These are phyloP conservation scores for Amphipoea oculea DNA, from an alignment of 2,888 invertebrate species.

Conservation along the genomic window DNA sequence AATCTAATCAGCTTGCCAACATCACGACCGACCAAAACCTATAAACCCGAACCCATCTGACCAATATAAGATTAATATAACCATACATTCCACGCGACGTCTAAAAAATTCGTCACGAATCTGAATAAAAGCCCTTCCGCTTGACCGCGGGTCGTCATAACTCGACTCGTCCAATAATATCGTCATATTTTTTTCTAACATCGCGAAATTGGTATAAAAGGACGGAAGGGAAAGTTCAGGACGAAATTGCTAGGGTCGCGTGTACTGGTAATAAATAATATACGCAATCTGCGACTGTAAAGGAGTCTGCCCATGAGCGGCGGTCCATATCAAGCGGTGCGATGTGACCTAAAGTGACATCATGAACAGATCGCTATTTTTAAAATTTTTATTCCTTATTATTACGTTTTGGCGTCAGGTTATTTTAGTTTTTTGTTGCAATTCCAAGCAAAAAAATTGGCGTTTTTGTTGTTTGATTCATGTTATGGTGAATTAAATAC, in stretches of 20 bases:
- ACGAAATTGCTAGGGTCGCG: slow-evolving; percentile 86
- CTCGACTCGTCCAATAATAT: slow-evolving; percentile 87
- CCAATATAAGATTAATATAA: slow-evolving; percentile 60
- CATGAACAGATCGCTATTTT: not conserved
- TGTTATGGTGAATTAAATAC: not conserved
- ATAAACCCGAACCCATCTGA: slow-evolving; percentile 49
- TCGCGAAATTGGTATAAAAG: slow-evolving; percentile 88
- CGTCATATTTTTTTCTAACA: slow-evolving; percentile 89
- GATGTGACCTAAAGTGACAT: not conserved
- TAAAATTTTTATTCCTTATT: not conserved
- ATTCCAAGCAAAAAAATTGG: not conserved
- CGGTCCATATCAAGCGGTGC: not conserved
- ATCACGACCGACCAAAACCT: slow-evolving; percentile 19
- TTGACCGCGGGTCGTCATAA: slow-evolving; percentile 85
- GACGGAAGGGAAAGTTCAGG: slow-evolving; percentile 84
- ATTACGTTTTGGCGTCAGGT: not conserved
- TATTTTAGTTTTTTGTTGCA: not conserved
- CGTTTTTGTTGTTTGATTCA: not conserved
- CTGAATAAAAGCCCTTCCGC: slow-evolving; percentile 81
- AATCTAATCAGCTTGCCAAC: slow-evolving; percentile 24
- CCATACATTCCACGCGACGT: slow-evolving; percentile 60
- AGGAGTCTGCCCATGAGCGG: not conserved
- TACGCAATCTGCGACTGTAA: slow-evolving; percentile 85
- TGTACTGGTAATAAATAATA: slow-evolving; percentile 87
- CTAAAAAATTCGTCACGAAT: slow-evolving; percentile 66